Evolutionary conservation across 2,113 vertebrate genomes (phyloP).

Genomic region (Poeciliopsis retropinna): DNA sequence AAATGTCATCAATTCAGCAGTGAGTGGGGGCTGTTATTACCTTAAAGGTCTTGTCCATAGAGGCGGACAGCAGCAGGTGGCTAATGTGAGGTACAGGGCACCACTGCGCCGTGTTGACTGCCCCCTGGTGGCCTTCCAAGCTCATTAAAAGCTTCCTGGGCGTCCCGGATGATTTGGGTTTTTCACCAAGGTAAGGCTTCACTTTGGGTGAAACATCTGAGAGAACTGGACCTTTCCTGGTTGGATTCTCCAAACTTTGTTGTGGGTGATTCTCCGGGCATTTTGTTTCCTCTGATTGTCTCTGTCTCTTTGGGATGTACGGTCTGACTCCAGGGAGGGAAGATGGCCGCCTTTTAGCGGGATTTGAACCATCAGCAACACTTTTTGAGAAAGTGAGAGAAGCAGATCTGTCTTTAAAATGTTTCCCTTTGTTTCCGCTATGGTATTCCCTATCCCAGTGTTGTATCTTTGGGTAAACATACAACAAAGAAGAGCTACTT

Average conservation of each 20-base stretch:
- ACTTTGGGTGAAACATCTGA: constrained; percentile 82
- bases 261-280: constrained; percentile 12
- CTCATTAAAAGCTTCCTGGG: constrained; percentile 81
- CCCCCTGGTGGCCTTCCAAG: constrained; percentile 84
- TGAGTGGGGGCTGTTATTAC: constrained; percentile 71
- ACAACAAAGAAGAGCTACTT: not conserved
- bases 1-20: not conserved
- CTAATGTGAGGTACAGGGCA: constrained; percentile 85
- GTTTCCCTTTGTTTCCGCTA: not conserved
- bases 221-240: constrained; percentile 50
- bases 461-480: constrained; percentile 7
- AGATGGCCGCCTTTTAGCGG: constrained; percentile 57
- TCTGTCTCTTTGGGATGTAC: constrained; percentile 88
- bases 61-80: constrained; percentile 91
- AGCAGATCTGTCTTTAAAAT: constrained; percentile 13
- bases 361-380: not conserved
- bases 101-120: constrained; percentile 90
- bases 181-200: constrained; percentile 82
- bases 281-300: constrained; percentile 38
- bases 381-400: constrained; percentile 20
- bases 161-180: constrained; percentile 72
- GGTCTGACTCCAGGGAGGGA: constrained; percentile 78
- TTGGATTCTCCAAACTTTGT: constrained; percentile 30
- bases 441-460: not conserved
- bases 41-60: constrained; percentile 96